Percentiles rank a stretch among this genome's conserved stretches.
Conservation (phyloP, 2,888 invertebrate genomes). For the Andrena chrysosceles region DNA sequence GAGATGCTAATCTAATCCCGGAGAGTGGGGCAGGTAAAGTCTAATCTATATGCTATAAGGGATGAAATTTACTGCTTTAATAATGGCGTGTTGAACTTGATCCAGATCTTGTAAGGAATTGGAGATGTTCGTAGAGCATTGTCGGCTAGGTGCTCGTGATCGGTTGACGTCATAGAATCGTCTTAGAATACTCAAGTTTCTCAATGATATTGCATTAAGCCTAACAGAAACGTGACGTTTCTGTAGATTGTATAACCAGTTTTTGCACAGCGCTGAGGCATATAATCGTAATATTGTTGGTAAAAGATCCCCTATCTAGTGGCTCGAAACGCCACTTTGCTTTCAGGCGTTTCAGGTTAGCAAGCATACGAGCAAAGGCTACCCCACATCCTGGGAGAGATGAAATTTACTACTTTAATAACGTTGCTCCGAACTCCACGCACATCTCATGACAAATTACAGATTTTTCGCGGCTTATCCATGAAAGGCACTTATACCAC, state of each 20-base stretch:
- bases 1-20: neutral
- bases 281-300: constrained; percentile 4
- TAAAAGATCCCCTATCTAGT: constrained; percentile 19
- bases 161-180: neutral
- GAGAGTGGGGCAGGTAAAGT: neutral
- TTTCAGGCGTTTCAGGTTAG: constrained; percentile 47
- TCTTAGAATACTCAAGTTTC: too few relatives aligned
- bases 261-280: neutral
- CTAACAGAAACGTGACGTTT: too few relatives aligned
- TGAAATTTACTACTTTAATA: constrained; percentile 81
- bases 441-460: constrained; percentile 10
- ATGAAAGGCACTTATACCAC: neutral
- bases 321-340: constrained; percentile 60
- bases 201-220: too few relatives aligned
- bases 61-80: constrained; percentile 44
- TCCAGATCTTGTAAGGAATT: constrained; percentile 18
- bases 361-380: constrained; percentile 66
- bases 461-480: constrained; percentile 9
- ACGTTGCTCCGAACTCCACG: constrained; percentile 55
- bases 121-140: neutral
- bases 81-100: constrained; percentile 21
- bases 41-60: constrained; percentile 2
- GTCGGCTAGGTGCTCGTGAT: neutral
- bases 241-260: too few relatives aligned
- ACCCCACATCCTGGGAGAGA: constrained; percentile 75